A percentile compares a stretch with the other conserved stretches of the same genome.
Conservation (phyloP, 2,113 vertebrate species). For the Cromileptes altivelis region DNA sequence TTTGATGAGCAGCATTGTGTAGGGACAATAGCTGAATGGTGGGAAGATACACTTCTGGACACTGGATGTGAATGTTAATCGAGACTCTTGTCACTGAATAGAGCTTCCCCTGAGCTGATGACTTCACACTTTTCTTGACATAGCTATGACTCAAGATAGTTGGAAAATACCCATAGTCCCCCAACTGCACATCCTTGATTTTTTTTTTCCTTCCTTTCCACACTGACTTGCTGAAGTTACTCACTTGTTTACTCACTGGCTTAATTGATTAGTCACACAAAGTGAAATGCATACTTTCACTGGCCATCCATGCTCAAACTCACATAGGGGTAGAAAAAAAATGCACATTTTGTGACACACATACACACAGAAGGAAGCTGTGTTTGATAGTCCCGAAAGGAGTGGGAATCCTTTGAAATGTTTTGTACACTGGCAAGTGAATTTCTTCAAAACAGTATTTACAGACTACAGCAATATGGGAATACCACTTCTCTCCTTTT, state of each 20-base stretch:
- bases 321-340: constrained; percentile 15
- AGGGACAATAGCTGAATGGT: constrained; percentile 35
- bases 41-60: constrained; percentile 35
- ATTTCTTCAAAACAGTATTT: constrained; percentile 63
- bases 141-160: constrained; percentile 41
- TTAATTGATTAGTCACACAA: constrained; percentile 54
- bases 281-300: constrained; percentile 33
- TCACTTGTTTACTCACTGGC: constrained; percentile 34
- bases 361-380: neutral
- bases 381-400: constrained; percentile 44
- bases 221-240: constrained; percentile 28
- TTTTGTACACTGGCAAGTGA: constrained; percentile 33
- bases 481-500: constrained; percentile 33
- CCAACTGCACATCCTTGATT: constrained; percentile 16
- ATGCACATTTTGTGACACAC: constrained; percentile 17
- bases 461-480: constrained; percentile 48
- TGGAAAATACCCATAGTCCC: constrained; percentile 28
- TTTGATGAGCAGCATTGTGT: constrained; percentile 48
- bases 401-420: constrained; percentile 49
- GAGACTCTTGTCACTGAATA: constrained; percentile 35
- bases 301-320: constrained; percentile 14
- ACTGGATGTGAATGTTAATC: constrained; percentile 52
- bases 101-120: constrained; percentile 44
- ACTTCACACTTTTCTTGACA: constrained; percentile 53
- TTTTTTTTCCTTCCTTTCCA: constrained; percentile 3